Evolutionary conservation across 2,113 vertebrate genomes (phyloP).

Genomic region (Tyrannus savana): DNA sequence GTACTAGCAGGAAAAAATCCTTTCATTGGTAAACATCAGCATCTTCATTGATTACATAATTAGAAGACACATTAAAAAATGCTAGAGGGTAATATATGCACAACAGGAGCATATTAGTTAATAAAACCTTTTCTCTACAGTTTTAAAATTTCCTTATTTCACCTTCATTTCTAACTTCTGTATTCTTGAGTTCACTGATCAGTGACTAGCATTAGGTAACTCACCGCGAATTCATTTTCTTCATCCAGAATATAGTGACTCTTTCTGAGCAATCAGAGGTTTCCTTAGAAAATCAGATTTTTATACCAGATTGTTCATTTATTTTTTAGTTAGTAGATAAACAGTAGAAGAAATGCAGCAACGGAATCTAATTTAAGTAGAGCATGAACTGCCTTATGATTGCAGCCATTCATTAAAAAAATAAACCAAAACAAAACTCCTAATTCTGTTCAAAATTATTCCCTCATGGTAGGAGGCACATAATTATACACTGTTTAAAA

Average conservation of each 20-base stretch:
- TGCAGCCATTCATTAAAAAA: slow-evolving; percentile 64
- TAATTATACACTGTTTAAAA: slow-evolving; percentile 48
- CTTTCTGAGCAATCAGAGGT: background rate
- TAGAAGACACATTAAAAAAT: slow-evolving; percentile 31
- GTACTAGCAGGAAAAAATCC: background rate
- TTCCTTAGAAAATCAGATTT: slow-evolving; percentile 31
- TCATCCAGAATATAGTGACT: background rate
- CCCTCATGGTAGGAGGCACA: slow-evolving; percentile 41
- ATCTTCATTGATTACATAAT: slow-evolving; percentile 57
- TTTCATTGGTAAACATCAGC: slow-evolving; percentile 20
- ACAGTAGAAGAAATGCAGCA: slow-evolving; percentile 62
- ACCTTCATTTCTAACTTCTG: background rate
- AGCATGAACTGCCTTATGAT: slow-evolving; percentile 46
- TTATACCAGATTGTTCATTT: slow-evolving; percentile 41
- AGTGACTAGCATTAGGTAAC: background rate
- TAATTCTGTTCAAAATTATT: slow-evolving; percentile 67
- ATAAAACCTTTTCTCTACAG: background rate
- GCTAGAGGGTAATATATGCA: slow-evolving; percentile 38
- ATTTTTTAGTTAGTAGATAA: slow-evolving; percentile 63
- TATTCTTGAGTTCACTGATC: background rate
- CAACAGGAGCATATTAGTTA: slow-evolving; percentile 8
- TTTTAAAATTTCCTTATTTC: slow-evolving; percentile 51
- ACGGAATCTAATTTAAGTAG: slow-evolving; percentile 70
- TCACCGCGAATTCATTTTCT: background rate
- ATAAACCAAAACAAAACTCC: slow-evolving; percentile 35